Percentiles rank a stretch among this genome's conserved stretches.
Evolutionary conservation across 2,797 vertebrate genomes (phyloP).

Genomic region (Artibeus lituratus): DNA sequence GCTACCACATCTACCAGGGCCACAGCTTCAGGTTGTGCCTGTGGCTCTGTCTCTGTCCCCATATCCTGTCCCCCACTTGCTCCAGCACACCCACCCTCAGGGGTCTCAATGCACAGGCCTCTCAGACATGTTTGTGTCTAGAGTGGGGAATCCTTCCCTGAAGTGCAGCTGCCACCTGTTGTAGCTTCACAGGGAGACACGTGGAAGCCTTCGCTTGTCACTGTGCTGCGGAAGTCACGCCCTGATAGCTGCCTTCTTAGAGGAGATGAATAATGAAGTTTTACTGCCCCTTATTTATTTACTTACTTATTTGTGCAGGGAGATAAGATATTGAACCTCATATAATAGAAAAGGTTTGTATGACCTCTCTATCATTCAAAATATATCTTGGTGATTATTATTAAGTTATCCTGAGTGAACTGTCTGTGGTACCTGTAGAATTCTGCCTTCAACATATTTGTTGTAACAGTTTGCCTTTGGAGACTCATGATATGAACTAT

Average conservation of each 20-base stretch:
- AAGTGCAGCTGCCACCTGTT: background rate
- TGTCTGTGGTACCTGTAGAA: background rate
- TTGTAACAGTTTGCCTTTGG: background rate
- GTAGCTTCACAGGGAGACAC: background rate
- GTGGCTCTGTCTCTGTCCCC: no score
- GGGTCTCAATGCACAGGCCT: background rate
- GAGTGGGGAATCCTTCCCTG: background rate
- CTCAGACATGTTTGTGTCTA: background rate
- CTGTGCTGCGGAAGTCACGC: background rate
- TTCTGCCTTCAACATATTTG: background rate
- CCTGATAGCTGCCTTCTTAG: background rate
- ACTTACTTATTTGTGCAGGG: background rate
- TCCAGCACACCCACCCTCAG: background rate
- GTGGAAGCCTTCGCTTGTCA: background rate
- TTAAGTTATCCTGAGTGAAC: background rate
- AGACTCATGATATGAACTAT: background rate
- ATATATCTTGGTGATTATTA: background rate
- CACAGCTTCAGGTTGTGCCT: no score
- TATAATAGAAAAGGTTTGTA: background rate
- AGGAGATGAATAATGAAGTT: background rate
- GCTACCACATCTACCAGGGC: no score
- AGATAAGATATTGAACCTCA: background rate
- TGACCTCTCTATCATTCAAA: background rate
- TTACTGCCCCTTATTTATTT: background rate
- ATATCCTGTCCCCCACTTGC: background rate